A percentile compares a stretch with the other conserved stretches of the same genome.
phyloP scores from a whole-genome alignment of 2,797 vertebrate species.

The Enteromius thamalakanensis region DNA sequence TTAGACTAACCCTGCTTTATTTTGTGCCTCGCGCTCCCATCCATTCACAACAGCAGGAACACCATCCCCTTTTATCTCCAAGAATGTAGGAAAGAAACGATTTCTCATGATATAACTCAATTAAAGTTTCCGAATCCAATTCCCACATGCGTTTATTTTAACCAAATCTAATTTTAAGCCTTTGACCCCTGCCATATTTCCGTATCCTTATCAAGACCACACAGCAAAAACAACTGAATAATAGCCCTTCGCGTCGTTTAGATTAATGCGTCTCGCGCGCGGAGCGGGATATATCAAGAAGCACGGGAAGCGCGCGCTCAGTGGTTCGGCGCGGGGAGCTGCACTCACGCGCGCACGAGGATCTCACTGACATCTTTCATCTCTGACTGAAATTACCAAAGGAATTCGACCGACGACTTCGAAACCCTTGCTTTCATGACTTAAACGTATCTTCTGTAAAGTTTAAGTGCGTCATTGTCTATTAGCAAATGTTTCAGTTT shows the following conservation, averaged over 20 bases:
- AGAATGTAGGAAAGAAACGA: not conserved
- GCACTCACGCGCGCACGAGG: slow-evolving; percentile 14
- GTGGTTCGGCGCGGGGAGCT: slow-evolving; percentile 33
- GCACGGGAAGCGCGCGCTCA: slow-evolving; percentile 3
- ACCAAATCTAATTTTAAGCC: not conserved
- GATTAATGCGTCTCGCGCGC: not conserved
- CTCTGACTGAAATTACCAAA: slow-evolving; percentile 17
- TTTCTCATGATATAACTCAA: not conserved
- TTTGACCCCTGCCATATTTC: slow-evolving; percentile 22
- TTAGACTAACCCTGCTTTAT: too few species aligned
- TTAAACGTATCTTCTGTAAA: not conserved
- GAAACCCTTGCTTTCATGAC: not conserved
- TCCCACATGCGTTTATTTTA: slow-evolving; percentile 24
- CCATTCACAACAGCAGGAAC: not conserved
- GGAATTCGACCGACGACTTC: not conserved
- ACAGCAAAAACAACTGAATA: slow-evolving; percentile 19
- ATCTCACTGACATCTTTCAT: not conserved
- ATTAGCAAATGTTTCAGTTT: not conserved
- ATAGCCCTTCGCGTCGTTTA: slow-evolving; percentile 17
- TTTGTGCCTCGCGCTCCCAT: too few species aligned
- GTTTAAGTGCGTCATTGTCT: not conserved
- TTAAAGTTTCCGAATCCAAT: not conserved
- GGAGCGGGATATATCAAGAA: slow-evolving; percentile 16
- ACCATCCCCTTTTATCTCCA: not conserved
- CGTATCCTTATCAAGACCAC: slow-evolving; percentile 40